Evolutionary conservation across 2,888 invertebrate genomes (phyloP), one percentile per base, ranked within the genome.

Genomic region (Gymnocheta viridis): DNA sequence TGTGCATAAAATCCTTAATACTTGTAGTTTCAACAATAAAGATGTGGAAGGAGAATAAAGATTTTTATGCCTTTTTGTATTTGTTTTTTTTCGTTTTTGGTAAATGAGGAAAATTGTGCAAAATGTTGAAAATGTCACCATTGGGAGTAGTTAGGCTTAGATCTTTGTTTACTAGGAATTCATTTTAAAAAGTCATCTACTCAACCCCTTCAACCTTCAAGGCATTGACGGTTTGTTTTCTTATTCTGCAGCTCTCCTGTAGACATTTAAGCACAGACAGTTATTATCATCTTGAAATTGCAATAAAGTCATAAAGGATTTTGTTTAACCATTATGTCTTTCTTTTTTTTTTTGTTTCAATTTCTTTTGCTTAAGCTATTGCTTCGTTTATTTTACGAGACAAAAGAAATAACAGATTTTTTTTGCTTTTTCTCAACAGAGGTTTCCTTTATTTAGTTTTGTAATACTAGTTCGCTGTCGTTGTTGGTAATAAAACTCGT

Each of bases 111-210:
- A 86, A 86, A 86, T 86, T 86, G 87, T 86, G 87, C 86, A 83
- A 86, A 87, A 86, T 86, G 87, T 82, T 73, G 87, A 88, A 89
- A 91, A 91, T 91, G 91, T 91, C 90, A 90, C 91, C 89, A 88
- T 88, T 89, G 91, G 91, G 92, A 92, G 90, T 89, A 89, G 88
- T 89, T 89, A 89, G 87, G 86, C 87, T 87, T 86, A 85, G 82
- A 77, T 80, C 86, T 24, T 5, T 19, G 27, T 77, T 38, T 51
- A 22, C 9, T 69, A 24, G 44, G 17, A 44, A 14, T 32, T 66
- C 32, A 32, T 35, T 41, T 44, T 62, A 24, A 56, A 79, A 79
- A 56, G 82, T 38, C 60, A 38, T 22, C 32, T 70, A 49, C 74
- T 77, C 79, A 80, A 79, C 79, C 82, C 85, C 79, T 66, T 79